A percentile compares a stretch with the other conserved stretches of the same genome.
phyloP scores from a whole-genome alignment of 2,888 invertebrate species.

The Macrophya annulata region DNA sequence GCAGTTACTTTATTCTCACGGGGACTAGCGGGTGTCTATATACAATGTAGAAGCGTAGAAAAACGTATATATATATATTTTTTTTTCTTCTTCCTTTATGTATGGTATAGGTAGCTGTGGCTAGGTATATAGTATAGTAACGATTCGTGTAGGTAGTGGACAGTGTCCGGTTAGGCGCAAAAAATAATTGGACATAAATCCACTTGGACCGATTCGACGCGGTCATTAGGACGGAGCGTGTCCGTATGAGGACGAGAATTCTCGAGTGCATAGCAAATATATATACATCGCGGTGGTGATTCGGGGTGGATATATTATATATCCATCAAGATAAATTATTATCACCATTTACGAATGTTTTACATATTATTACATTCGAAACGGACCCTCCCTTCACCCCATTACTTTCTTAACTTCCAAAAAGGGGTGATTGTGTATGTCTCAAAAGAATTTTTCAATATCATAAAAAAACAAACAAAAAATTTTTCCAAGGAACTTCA shows the following conservation, averaged over 20 bases:
- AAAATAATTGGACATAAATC: slow-evolving; percentile 73
- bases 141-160: neutral
- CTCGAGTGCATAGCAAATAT: slow-evolving; percentile 71
- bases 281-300: slow-evolving; percentile 58
- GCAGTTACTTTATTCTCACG: slow-evolving; percentile 13
- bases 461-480: no score
- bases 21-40: neutral
- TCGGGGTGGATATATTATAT: slow-evolving; percentile 23
- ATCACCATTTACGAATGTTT: neutral
- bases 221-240: slow-evolving; percentile 68
- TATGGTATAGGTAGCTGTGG: neutral
- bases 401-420: no score
- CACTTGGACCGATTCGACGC: slow-evolving; percentile 59
- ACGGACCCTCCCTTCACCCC: neutral
- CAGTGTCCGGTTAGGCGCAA: slow-evolving; percentile 58
- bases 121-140: neutral
- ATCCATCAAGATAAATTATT: slow-evolving; percentile 17
- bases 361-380: neutral
- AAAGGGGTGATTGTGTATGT: no score
- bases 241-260: slow-evolving; percentile 50
- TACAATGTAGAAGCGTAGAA: slow-evolving; percentile 21
- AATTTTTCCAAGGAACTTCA: no score
- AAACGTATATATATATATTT: neutral
- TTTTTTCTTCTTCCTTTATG: neutral
- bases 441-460: no score